A percentile compares a stretch with the other conserved stretches of the same genome.
phyloP scores from a whole-genome alignment of 2,113 vertebrate genomes.

The Poeciliopsis occidentalis region DNA sequence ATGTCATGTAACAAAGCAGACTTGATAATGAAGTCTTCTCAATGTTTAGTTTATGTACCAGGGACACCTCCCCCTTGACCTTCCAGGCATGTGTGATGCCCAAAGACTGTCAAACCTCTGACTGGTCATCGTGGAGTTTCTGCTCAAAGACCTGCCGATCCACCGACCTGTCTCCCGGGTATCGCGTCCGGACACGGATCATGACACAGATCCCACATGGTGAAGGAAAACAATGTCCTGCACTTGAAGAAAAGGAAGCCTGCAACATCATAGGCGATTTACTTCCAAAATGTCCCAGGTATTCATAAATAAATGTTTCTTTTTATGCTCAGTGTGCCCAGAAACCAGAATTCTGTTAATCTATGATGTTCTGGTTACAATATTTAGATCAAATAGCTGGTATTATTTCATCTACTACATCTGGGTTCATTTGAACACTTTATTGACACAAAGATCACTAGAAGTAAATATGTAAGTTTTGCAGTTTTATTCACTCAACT shows the following conservation, averaged over 20 bases:
- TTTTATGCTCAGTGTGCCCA: not conserved
- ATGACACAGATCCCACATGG: constrained; percentile 82
- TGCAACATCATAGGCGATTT: constrained; percentile 83
- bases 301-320: constrained; percentile 18
- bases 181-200: constrained; percentile 82
- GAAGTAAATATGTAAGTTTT: not conserved
- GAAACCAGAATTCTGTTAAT: not conserved
- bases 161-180: constrained; percentile 80
- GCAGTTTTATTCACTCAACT: not conserved
- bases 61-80: constrained; percentile 81
- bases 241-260: constrained; percentile 88
- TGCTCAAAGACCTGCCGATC: constrained; percentile 88
- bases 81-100: constrained; percentile 87
- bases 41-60: constrained; percentile 84
- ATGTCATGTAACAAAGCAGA: not conserved
- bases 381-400: too few relatives aligned
- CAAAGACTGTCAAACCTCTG: constrained; percentile 85
- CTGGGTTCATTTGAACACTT: too few relatives aligned
- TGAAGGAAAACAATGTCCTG: constrained; percentile 81
- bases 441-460: too few relatives aligned
- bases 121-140: constrained; percentile 90
- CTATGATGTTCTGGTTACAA: not conserved
- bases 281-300: constrained; percentile 91
- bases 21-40: constrained; percentile 6
- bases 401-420: too few relatives aligned